Conservation (phyloP, 2,888 invertebrate genomes). For the Drosophila glabriapex region DNA sequence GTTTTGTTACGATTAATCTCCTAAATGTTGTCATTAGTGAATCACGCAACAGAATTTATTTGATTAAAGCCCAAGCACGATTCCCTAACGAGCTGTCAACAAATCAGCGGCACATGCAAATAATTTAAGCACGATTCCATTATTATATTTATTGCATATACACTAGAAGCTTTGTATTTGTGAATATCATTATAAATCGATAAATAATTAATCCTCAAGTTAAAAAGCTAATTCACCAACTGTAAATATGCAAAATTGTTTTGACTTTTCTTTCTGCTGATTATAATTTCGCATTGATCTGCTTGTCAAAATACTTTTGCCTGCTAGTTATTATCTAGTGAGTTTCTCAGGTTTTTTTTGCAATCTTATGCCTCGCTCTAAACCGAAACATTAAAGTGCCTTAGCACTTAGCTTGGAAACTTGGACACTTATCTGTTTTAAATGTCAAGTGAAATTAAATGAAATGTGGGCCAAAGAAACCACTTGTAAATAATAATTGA, state of each 20-base stretch:
- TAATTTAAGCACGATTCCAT: background rate
- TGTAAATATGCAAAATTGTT: background rate
- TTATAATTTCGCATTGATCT: background rate
- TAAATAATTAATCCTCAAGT: background rate
- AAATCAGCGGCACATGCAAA: conserved; percentile 1
- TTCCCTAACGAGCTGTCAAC: conserved; percentile 22
- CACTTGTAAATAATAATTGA: background rate
- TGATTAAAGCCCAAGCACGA: conserved; percentile 16
- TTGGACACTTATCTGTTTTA: conserved; percentile 33
- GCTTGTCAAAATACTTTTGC: background rate
- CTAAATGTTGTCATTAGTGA: background rate
- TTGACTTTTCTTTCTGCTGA: background rate
- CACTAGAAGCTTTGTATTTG: background rate
- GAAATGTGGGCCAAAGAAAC: conserved; percentile 25
- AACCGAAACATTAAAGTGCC: conserved; percentile 43
- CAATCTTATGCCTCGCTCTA: conserved; percentile 2
- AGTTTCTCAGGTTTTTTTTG: conserved; percentile 1
- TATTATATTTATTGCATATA: background rate
- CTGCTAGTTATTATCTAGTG: no score
- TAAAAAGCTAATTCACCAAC: background rate
- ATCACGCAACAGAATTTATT: conserved; percentile 23
- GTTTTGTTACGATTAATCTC: conserved; percentile 22
- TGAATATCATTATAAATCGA: background rate
- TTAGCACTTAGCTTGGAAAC: conserved; percentile 26
- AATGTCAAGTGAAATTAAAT: conserved; percentile 18